Base-by-base conservation (phyloP, 1,140 invertebrate genomes). In the Diorhabda elongata region DNA sequence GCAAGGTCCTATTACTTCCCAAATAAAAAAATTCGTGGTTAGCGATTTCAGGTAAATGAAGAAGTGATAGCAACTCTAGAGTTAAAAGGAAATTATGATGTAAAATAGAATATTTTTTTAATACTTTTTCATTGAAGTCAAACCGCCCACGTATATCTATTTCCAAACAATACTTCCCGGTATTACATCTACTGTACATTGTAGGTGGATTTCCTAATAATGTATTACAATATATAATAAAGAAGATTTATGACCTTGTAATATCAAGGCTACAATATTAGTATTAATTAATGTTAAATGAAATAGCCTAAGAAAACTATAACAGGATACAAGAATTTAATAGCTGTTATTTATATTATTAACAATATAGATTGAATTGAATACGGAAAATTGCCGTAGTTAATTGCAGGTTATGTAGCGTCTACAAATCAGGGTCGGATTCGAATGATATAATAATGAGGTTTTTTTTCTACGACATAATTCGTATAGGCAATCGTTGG, bases 251-350 rank as follows among this genome's bases (percentile, higher is more conserved):
- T n/a, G 52, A 11, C 58, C 58, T 60, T 60, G 42, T n/a, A 26
- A 6, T 11, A 6, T 60, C 58, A 60, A 60, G 58, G 58, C 26
- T 42, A 6, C n/a, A n/a, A 52, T 52, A 52, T 52, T 6, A 52
- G 2, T 52, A 11, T 11, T 42, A 42, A 60, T 60, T 60, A 60
- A 11, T 11, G 58, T 60, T 60, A 60, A 60, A 60, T 60, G 8
- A 60, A 42, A 26, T 42, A 42, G 58, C 58, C 42, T 60, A 60
- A 60, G 58, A 60, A 60, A 60, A 60, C 8, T 60, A 60, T 60
- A 60, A 60, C 58, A 60, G 58, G 58, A 60, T 60, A 11, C 26
- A 42, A 11, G 11, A 42, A 60, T 42, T 60, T 60, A 60, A 60
- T 60, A 60, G 58, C 58, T 3, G 47, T 52, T 52, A 52, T 52